These are phyloP conservation scores for Dinocampus coccinellae DNA, from an alignment of 2,888 invertebrate genomes.

Conservation along the genomic window DNA sequence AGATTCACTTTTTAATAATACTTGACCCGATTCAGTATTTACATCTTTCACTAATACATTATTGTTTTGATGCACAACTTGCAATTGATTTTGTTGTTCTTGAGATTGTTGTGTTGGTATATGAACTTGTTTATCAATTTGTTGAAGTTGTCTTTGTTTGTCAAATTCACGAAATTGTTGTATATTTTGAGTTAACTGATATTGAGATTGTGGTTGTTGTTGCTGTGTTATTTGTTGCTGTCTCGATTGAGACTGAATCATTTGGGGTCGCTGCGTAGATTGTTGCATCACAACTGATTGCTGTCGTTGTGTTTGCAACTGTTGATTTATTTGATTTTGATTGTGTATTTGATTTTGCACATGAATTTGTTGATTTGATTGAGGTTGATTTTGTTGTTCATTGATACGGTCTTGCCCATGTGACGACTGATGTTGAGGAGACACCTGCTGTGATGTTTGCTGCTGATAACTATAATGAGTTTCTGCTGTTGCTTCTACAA, in stretches of 20 bases:
- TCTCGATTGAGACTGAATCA: conserved; percentile 47
- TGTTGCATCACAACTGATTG: conserved; percentile 58
- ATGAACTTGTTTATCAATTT: conserved; percentile 60
- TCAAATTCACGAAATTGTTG: conserved; percentile 56
- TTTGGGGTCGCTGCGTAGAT: conserved; percentile 61
- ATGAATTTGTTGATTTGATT: conserved; percentile 66
- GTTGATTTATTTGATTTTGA: conserved; percentile 63
- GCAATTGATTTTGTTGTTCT: conserved; percentile 44
- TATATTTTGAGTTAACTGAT: conserved; percentile 61
- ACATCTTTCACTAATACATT: conserved; percentile 59
- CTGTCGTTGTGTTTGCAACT: conserved; percentile 55
- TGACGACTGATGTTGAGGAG: conserved; percentile 58
- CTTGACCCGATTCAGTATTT: conserved; percentile 55
- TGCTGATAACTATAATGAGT: conserved; percentile 68
- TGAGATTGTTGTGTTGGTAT: conserved; percentile 51
- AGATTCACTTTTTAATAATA: conserved; percentile 57
- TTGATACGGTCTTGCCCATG: conserved; percentile 62
- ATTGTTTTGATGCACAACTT: conserved; percentile 58
- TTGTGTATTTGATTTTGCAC: conserved; percentile 62
- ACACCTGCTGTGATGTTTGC: conserved; percentile 63
- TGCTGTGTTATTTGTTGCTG: conserved; percentile 50
- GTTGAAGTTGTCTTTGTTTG: conserved; percentile 61
- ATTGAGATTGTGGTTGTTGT: conserved; percentile 61
- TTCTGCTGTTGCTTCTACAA: conserved; percentile 68
- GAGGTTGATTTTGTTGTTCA: conserved; percentile 53